These are phyloP conservation scores for Sciurus vulgaris DNA, from an alignment of 2,797 vertebrate species.

Conservation along the genomic window DNA sequence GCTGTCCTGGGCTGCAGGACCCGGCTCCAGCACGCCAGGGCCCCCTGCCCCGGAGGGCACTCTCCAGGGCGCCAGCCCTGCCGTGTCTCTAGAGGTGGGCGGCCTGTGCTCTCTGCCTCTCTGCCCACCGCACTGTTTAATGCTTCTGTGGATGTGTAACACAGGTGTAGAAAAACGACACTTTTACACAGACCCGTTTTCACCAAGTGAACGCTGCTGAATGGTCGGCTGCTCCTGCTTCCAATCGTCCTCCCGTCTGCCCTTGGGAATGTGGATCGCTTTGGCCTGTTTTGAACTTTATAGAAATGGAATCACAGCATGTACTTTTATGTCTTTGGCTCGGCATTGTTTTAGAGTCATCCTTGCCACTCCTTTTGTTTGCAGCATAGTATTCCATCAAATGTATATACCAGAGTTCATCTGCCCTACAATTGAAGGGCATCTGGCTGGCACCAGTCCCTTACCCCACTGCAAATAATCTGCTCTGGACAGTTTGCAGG, in stretches of 20 bases:
- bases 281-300: neutral
- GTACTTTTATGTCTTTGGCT: neutral
- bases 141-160: no score
- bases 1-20: neutral
- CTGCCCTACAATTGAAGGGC: neutral
- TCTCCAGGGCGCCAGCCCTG: no score
- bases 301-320: neutral
- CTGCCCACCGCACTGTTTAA: no score
- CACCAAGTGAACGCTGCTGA: neutral
- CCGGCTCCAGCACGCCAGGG: neutral
- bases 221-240: neutral
- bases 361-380: neutral
- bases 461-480: accelerated
- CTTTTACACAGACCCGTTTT: neutral
- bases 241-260: neutral
- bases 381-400: neutral
- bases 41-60: no score
- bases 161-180: neutral
- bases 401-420: neutral
- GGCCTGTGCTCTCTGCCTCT: no score
- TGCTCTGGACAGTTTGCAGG: neutral
- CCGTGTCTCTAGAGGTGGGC: no score
- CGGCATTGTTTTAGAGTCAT: neutral
- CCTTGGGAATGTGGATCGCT: neutral
- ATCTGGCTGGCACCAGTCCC: neutral